A percentile compares a stretch with the other conserved stretches of the same genome.
Conservation (phyloP, 2,797 vertebrate genomes). For the Muraenolepis orangiensis region DNA sequence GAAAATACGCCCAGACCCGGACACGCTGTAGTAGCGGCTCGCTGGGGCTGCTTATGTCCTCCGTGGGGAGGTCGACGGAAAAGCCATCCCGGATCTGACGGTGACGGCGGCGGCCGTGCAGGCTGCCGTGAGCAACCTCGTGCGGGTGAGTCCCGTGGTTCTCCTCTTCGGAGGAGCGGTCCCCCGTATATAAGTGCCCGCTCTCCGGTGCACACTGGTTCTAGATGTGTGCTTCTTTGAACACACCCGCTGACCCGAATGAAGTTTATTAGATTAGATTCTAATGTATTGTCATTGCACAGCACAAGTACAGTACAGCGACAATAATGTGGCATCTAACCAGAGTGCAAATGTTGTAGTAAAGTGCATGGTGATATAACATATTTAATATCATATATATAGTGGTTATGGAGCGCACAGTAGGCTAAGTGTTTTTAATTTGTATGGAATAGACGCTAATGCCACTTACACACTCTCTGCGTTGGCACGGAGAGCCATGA, state of each 20-base stretch:
- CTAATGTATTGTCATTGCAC: too few species aligned
- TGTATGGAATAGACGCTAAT: background rate
- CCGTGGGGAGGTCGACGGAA: constrained; percentile 91
- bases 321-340: too few species aligned
- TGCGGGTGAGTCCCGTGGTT: constrained; percentile 84
- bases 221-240: background rate
- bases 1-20: background rate
- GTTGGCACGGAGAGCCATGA: background rate
- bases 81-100: constrained; percentile 96
- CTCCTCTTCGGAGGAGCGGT: background rate
- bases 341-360: too few species aligned
- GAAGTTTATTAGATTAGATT: constrained; percentile 57
- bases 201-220: too few species aligned
- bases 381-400: too few species aligned
- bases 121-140: constrained; percentile 98
- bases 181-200: too few species aligned
- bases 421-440: too few species aligned
- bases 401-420: background rate
- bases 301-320: too few species aligned
- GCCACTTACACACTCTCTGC: background rate
- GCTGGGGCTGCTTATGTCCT: constrained; percentile 19
- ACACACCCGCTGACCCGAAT: constrained; percentile 31
- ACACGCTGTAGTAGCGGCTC: background rate
- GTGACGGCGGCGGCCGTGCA: constrained; percentile 93
- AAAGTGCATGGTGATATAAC: too few species aligned